Evolutionary conservation across 2,888 invertebrate species (phyloP).

Genomic region (Brassicogethes aeneus): DNA sequence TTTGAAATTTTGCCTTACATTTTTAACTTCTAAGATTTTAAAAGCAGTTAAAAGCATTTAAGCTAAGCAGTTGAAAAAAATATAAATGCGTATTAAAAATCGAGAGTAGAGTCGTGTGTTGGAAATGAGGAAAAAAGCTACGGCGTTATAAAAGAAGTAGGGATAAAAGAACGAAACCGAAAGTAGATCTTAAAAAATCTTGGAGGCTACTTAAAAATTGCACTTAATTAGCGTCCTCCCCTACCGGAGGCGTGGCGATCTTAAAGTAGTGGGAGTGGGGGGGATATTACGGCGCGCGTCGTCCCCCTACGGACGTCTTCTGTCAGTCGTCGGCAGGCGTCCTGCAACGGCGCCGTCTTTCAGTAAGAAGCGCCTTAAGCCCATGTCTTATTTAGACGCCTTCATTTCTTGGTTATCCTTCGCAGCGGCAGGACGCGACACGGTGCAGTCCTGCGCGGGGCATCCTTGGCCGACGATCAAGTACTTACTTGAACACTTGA

Average conservation of each 20-base stretch:
- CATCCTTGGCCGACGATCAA: slow-evolving; percentile 15
- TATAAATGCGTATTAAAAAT: too few species aligned
- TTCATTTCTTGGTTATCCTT: slow-evolving; percentile 41
- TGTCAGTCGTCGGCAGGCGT: slow-evolving; percentile 42
- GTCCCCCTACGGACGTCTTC: slow-evolving; percentile 39
- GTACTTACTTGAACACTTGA: too few species aligned
- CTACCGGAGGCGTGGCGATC: slow-evolving; percentile 35
- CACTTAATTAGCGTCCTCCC: slow-evolving; percentile 39
- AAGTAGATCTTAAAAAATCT: slow-evolving; percentile 39
- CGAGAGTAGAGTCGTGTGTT: too few species aligned
- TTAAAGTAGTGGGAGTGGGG: slow-evolving; percentile 22
- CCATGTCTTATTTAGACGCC: slow-evolving; percentile 39
- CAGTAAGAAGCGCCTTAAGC: slow-evolving; percentile 39
- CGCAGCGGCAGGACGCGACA: slow-evolving; percentile 37
- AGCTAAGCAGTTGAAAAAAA: too few species aligned
- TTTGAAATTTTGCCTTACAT: too few species aligned
- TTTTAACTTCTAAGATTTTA: too few species aligned
- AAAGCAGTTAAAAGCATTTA: too few species aligned
- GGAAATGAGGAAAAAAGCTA: too few species aligned
- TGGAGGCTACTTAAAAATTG: slow-evolving; percentile 40
- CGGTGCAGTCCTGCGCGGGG: slow-evolving; percentile 21
- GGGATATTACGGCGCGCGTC: slow-evolving; percentile 35
- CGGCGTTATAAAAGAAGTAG: too few species aligned
- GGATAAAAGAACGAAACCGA: too few species aligned
- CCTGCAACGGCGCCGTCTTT: slow-evolving; percentile 40